Evolutionary conservation across 2,888 invertebrate species (phyloP), one percentile per base, ranked within the genome.

Genomic region (Acleris literana): DNA sequence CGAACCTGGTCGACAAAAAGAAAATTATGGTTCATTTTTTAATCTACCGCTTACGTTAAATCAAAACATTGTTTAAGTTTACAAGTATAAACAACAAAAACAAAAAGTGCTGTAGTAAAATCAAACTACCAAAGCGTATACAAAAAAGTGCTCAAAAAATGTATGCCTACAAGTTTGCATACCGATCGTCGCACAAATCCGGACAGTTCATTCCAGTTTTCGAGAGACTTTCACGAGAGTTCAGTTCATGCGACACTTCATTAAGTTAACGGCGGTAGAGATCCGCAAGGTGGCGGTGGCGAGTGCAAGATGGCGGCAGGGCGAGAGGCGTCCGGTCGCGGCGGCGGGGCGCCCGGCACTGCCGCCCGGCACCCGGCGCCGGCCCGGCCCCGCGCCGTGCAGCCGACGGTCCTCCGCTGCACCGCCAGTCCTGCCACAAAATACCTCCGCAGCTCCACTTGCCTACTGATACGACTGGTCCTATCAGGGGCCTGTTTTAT

Each of bases 191-290:
- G 58, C 57, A 55, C 48, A 44, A 58, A 66, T 54, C 58, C 59
- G 25, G 46, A 13, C 43, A 54, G 66, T 53, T 58, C 58, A 68
- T 69, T 54, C 68, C 69, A 52, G 49, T 56, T 16, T 33, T 54
- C 25, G 33, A 18, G 56, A 25, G 56, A 73, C 68, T 73, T 76
- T 71, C 79, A 78, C 77, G 73, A 85, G 85, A 84, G 83, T 80
- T 82, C 77, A 83, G 86, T 89, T 88, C 83, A 84, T 85, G 82
- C 75, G 83, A 81, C 90, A 90, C 89, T 87, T 88, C 87, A 90
- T 90, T 87, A 80, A 80, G 85, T 90, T 84, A 85, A 82, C 80
- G 83, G 82, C 79, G 75, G 80, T 74, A 78, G 70, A 71, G 72
- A 74, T 69, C 70, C 74, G 72, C 69, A 75, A 68, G 77, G 70